Evolutionary conservation across 2,888 invertebrate species (phyloP), one percentile per base, ranked within the genome.

Genomic region (Polydrusus cervinus): DNA sequence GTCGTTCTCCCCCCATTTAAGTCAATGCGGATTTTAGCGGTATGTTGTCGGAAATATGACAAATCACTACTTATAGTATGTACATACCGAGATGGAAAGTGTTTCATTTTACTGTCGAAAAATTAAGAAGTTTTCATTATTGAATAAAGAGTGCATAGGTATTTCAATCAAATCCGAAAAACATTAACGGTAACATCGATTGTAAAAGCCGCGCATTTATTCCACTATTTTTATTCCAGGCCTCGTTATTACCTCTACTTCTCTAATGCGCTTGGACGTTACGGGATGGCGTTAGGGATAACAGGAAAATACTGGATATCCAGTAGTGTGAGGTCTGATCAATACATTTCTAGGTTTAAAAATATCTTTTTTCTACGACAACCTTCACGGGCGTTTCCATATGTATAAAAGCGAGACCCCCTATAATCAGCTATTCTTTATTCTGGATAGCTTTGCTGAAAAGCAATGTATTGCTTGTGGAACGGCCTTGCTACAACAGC

Each of bases 401-500:
- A 20, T 20, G 20, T 20, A n/a, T 11, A 51, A 20, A 51, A 51
- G 18, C 1, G 20, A 20, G 51, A 20, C 9, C 18, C 1, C 51
- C 7, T 20, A 20, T 20, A 20, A 6, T 20, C 20, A 51, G 51
- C 6, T 51, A 18, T 47, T 47, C 16, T 16, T 14, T 8, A 8
- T 47, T 8, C 47, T 16, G 47, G 14, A 16, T 7, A 16, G 14
- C 7, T 16, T 47, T 47, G 16, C 9, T 16, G 16, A 47, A n/a
- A 47, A 47, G 8, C 3, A 9, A 16, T 5, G 47, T 16, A 47
- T n/a, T n/a, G 7, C 14, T 45, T 45, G 14, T 45, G n/a, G 18
- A 61, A 38, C 18, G 18, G 16, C 8, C 18, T 43, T 10, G n/a
- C 60, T 49, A 71, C 73, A 76, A 80, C 83, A 83, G 83, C 83